These are phyloP conservation scores for Melipona beecheii DNA, from an alignment of 2,888 invertebrate species.

Conservation along the genomic window DNA sequence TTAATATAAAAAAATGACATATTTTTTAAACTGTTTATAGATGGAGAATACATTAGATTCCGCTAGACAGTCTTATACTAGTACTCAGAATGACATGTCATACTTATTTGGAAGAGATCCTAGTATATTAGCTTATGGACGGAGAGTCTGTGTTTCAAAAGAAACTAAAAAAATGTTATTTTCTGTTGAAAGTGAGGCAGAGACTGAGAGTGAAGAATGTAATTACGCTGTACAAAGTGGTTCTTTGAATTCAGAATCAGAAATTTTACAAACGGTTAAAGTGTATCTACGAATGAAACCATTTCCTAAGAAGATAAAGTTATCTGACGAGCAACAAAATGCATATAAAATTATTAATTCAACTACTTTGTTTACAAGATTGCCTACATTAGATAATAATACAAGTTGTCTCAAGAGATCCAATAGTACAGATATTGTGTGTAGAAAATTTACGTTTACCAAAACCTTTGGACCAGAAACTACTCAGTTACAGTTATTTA, in stretches of 20 bases:
- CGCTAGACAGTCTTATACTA: slow-evolving; percentile 60
- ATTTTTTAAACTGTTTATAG: slow-evolving; percentile 55
- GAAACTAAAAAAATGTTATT: slow-evolving; percentile 75
- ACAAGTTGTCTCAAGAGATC: slow-evolving; percentile 71
- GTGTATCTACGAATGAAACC: slow-evolving; percentile 87
- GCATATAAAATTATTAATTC: slow-evolving; percentile 84
- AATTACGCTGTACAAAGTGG: slow-evolving; percentile 48
- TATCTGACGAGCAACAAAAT: slow-evolving; percentile 77
- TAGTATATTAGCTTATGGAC: slow-evolving; percentile 79
- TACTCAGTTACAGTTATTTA: slow-evolving; percentile 83
- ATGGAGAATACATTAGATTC: slow-evolving; percentile 74
- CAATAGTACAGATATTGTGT: slow-evolving; percentile 71
- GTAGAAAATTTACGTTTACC: slow-evolving; percentile 79
- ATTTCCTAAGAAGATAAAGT: slow-evolving; percentile 78
- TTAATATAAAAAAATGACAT: background rate
- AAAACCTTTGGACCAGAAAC: slow-evolving; percentile 80
- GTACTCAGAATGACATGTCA: slow-evolving; percentile 71
- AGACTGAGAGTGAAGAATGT: slow-evolving; percentile 60
- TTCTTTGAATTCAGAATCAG: slow-evolving; percentile 39
- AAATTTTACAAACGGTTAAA: slow-evolving; percentile 82
- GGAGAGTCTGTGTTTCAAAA: slow-evolving; percentile 65
- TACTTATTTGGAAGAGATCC: slow-evolving; percentile 80
- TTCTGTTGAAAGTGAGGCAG: slow-evolving; percentile 71
- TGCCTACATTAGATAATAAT: slow-evolving; percentile 82
- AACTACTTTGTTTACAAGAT: slow-evolving; percentile 84